Evolutionary conservation across 2,113 vertebrate genomes (phyloP), one percentile per base, ranked within the genome.

Genomic region (Mesoclemmys tuberculata): DNA sequence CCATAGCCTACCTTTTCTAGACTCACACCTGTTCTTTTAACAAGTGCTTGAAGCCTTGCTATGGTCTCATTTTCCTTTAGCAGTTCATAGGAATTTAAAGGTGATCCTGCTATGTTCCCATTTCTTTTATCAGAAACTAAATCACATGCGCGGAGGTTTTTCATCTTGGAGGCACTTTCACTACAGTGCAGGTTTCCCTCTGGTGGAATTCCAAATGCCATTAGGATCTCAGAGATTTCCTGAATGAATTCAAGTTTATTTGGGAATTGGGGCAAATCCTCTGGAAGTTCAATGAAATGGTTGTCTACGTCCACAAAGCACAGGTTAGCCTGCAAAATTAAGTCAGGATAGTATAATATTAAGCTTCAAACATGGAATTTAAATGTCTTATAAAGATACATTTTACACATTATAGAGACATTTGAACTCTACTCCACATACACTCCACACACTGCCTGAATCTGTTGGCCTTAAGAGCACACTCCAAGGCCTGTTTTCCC

Each of bases 281-380:
- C 99, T 3, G 99, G 99, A 93, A 99, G 98, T 93, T 99, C 99
- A 8, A 99, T 99, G 94, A 99, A 99, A 96, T 99, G 99, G 98
- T 99, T 99, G 98, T 99, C 99, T 80, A 99, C 99, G 97, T 99
- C 99, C 97, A 99, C 99, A 96, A 99, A 99, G 98, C 99, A 99
- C 94, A 99, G 98, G 96, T 99, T 99, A 93, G 99, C 99, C 99
- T 99, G 93, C 61, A 93, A 97, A 94, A 97, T 82, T 96, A 92
- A 98, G 88, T 95, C 3, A 94, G 41, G 74, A 95, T 22, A 92
- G 75, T 78, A 52, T 61, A 87, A 38, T 48, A 64, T 96, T 83
- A 85, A 31, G 92, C 38, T 2, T 92, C 35, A 41, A 92, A 10
- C 44, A 84, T 88, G 29, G 6, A 68, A 84, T 10, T 14, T 2